phyloP scores from a whole-genome alignment of 2,797 vertebrate genomes.

The Paramormyrops hopkinsi region DNA sequence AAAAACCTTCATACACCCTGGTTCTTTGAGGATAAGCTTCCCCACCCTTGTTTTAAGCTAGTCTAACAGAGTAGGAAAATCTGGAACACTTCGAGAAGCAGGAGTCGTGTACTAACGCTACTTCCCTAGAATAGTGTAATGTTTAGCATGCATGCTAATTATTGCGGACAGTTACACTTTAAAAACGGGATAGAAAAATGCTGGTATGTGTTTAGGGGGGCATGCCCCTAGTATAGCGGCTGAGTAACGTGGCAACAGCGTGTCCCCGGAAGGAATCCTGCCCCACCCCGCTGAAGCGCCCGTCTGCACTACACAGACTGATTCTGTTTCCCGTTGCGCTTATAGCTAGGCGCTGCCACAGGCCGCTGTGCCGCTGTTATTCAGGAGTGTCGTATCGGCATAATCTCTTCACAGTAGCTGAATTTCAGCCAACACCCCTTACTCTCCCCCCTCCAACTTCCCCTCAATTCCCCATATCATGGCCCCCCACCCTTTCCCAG shows the following conservation, averaged over 20 bases:
- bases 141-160: not conserved
- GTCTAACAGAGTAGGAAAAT: not conserved
- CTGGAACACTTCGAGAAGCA: not conserved
- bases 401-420: slow-evolving; percentile 18
- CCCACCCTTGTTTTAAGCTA: not conserved
- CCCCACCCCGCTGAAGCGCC: not conserved
- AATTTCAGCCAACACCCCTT: slow-evolving; percentile 16
- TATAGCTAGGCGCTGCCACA: not conserved
- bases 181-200: not conserved
- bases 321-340: not conserved
- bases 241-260: not conserved
- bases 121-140: not conserved
- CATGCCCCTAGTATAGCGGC: not conserved
- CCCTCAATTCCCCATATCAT: slow-evolving; percentile 16
- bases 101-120: not conserved
- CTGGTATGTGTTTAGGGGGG: not conserved
- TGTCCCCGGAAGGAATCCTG: not conserved
- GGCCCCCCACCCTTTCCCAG: slow-evolving; percentile 18
- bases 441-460: not conserved
- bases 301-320: not conserved
- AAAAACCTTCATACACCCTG: not conserved
- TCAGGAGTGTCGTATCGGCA: not conserved
- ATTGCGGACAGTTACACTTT: not conserved
- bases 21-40: not conserved
- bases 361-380: not conserved